Conservation (phyloP, 2,113 vertebrate species). For the Xiphorhynchus elegans region DNA sequence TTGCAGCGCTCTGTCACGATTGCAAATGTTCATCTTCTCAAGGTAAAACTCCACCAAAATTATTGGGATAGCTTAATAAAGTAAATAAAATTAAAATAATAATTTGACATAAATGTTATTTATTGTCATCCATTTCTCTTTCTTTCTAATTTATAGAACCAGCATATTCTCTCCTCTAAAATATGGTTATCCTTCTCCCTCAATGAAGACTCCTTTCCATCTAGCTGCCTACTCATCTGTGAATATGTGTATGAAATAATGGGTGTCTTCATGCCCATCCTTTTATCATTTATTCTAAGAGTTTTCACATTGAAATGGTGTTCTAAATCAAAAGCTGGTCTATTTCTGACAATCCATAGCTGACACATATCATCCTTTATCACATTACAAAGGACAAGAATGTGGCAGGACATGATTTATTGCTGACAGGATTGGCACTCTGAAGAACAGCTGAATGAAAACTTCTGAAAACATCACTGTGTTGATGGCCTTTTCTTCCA, state of each 20-base stretch:
- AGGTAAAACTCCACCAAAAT: not conserved
- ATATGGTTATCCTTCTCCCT: not conserved
- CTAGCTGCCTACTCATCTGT: not conserved
- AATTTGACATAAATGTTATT: not conserved
- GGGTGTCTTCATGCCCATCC: not conserved
- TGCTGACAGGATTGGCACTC: not conserved
- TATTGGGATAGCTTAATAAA: not conserved
- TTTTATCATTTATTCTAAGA: constrained; percentile 1
- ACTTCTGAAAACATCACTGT: not conserved
- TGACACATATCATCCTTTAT: not conserved
- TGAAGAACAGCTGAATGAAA: not conserved
- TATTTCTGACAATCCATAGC: not conserved
- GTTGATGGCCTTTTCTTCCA: not conserved
- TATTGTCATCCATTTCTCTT: not conserved
- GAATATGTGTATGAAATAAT: not conserved
- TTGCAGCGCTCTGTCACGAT: rapidly evolving
- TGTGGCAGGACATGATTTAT: not conserved
- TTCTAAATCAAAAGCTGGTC: not conserved
- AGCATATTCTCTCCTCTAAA: not conserved
- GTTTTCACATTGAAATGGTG: not conserved
- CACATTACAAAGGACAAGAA: not conserved
- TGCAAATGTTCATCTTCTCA: not conserved
- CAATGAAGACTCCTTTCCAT: not conserved
- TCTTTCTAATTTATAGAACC: not conserved
- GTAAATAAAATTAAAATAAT: not conserved